Percentiles rank a stretch among this genome's conserved stretches.
phyloP scores from a whole-genome alignment of 2,113 vertebrate genomes.

The Chloebia gouldiae region DNA sequence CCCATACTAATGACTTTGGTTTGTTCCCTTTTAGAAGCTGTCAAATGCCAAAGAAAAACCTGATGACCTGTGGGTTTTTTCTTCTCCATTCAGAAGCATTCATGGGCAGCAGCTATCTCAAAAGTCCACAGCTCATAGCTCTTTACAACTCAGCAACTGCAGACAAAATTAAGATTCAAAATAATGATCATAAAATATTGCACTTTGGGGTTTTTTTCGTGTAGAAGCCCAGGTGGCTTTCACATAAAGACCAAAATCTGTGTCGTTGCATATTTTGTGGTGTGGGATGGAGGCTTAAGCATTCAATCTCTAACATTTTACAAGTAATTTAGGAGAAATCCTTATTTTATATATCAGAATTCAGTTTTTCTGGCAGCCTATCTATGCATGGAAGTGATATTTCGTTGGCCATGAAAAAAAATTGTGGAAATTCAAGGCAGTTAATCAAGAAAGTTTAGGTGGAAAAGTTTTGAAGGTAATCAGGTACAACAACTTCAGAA shows the following conservation, averaged over 20 bases:
- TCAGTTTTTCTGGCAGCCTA: not conserved
- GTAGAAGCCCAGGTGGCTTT: not conserved
- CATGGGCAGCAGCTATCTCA: not conserved
- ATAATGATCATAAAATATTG: not conserved
- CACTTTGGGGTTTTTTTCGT: not conserved
- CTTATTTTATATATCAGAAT: not conserved
- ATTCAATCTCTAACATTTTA: not conserved
- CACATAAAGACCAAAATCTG: not conserved
- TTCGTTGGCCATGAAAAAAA: not conserved
- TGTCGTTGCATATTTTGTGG: not conserved
- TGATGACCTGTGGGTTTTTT: not conserved
- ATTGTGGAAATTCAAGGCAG: not conserved
- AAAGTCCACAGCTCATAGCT: not conserved
- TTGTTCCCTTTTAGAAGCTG: not conserved
- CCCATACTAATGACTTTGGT: not conserved
- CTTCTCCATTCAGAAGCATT: not conserved
- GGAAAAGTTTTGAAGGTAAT: not conserved
- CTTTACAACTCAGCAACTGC: not conserved
- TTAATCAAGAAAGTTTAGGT: not conserved
- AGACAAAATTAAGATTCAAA: not conserved
- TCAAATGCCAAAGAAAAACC: not conserved
- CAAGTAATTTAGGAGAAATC: not conserved
- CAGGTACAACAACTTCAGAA: not conserved
- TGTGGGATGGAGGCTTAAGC: not conserved
- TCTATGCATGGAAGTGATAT: not conserved